These are phyloP conservation scores for Lutraria lutraria DNA, from an alignment of 2,888 invertebrate species.

Conservation along the genomic window DNA sequence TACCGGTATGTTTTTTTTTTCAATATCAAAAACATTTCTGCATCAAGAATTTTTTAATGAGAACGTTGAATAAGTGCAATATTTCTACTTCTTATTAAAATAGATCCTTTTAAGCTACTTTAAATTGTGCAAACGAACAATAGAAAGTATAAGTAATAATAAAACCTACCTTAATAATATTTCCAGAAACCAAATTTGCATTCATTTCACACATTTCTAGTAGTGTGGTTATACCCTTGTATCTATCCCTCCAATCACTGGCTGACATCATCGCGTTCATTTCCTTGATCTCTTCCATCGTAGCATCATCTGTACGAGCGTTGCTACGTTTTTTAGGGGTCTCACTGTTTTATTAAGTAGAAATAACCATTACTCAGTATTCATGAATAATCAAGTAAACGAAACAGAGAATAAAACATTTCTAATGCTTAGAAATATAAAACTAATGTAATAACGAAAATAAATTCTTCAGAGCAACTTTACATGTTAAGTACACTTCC, in stretches of 20 bases:
- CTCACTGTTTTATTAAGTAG: constrained; percentile 34
- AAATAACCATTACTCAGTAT: background rate
- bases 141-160: no score
- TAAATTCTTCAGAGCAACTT: background rate
- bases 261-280: constrained; percentile 79
- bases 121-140: no score
- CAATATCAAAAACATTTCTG: no score
- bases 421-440: background rate
- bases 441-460: background rate
- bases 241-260: constrained; percentile 85
- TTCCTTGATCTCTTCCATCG: constrained; percentile 82
- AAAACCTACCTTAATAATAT: constrained; percentile 83
- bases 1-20: no score
- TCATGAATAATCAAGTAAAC: background rate
- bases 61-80: no score
- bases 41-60: no score
- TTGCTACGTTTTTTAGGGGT: constrained; percentile 71
- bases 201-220: constrained; percentile 83
- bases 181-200: constrained; percentile 77
- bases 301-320: constrained; percentile 79
- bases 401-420: background rate
- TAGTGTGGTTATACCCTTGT: constrained; percentile 83
- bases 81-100: no score
- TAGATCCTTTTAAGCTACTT: no score
- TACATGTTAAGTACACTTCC: background rate